Evolutionary conservation across 2,113 vertebrate genomes (phyloP), one percentile per base, ranked within the genome.

Genomic region (Neomonachus schauinslandi): DNA sequence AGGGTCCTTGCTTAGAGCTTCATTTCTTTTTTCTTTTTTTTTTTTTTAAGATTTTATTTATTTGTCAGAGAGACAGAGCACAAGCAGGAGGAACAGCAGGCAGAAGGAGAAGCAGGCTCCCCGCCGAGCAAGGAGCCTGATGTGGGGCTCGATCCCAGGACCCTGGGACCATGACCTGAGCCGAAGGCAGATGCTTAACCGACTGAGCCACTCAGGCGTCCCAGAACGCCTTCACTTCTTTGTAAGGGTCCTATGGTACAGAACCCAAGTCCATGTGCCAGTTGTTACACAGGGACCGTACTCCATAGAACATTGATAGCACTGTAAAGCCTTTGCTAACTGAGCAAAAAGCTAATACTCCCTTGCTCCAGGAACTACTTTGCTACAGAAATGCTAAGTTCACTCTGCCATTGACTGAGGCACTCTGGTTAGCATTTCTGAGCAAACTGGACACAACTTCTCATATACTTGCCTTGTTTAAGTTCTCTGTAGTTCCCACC

Each of bases 331-430:
- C 63, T 93, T 69, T 91, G 42, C 67, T 77, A 77, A 57, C 51
- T 87, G n/a, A 96, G 42, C 15, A 61, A 69, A 94, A 89, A 86
- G 39, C 31, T 74, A 36, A 46, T 84, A 76, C 57, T 76, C 39
- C 33, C 7, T 16, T 26, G 28, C 14, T 95, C 33, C 51, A 77
- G 67, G 36, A 88, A 61, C 13, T 74, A 42, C 65, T 69, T 19
- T 94, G 39, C 28, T 42, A 91, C 74, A 71, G 82, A 97, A 91
- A 72, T 79, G n/a, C 61, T 59, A 51, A 67, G 57, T 82, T 94
- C 67, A 71, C 36, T 42, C 51, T 95, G 49, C 15, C 22, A 77
- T 49, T 85, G 72, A 55, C 80, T 59, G 57, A 92, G n/a, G 53
- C 84, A 55, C 82, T 88, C 71, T 69, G 16, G 24, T 82, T n/a